Conservation (phyloP, 2,888 invertebrate species). For the Mesorhabditis spiculigera region DNA sequence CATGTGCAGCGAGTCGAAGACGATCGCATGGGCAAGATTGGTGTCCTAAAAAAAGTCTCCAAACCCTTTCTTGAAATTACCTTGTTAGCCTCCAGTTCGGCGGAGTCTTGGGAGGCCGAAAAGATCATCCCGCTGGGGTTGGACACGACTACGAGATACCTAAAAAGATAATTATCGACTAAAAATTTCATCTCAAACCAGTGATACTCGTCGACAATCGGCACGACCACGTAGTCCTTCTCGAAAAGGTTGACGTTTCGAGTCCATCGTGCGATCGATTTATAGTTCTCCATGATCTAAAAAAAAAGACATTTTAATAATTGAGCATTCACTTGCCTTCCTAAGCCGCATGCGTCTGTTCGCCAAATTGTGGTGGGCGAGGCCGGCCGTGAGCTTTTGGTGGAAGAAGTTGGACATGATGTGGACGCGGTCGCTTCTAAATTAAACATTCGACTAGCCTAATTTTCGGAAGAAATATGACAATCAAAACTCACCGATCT, state of each 20-base stretch:
- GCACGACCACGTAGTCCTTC: conserved; percentile 92
- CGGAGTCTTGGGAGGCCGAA: conserved; percentile 43
- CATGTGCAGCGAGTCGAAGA: conserved; percentile 80
- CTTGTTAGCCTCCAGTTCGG: conserved; percentile 74
- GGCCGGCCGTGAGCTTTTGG: no score
- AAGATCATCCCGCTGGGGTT: conserved; percentile 73
- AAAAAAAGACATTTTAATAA: conserved; percentile 9
- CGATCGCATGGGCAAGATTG: conserved; percentile 71
- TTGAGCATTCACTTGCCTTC: no score
- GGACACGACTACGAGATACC: conserved; percentile 81
- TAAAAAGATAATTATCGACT: conserved; percentile 27
- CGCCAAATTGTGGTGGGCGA: no score
- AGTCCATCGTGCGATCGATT: conserved; percentile 90
- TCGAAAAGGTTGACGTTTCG: conserved; percentile 91
- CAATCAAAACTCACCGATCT: no score
- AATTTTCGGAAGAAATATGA: no score
- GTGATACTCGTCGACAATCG: conserved; percentile 85
- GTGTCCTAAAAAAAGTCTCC: no score
- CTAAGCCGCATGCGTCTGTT: no score
- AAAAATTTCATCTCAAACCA: conserved; percentile 30
- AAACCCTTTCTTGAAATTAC: conserved; percentile 51
- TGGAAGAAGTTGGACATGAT: no score
- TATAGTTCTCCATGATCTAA: conserved; percentile 34
- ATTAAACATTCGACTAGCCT: no score
- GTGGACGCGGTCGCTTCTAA: no score